Evolutionary conservation across 2,888 invertebrate species (phyloP).

Genomic region (Calameuta filiformis): DNA sequence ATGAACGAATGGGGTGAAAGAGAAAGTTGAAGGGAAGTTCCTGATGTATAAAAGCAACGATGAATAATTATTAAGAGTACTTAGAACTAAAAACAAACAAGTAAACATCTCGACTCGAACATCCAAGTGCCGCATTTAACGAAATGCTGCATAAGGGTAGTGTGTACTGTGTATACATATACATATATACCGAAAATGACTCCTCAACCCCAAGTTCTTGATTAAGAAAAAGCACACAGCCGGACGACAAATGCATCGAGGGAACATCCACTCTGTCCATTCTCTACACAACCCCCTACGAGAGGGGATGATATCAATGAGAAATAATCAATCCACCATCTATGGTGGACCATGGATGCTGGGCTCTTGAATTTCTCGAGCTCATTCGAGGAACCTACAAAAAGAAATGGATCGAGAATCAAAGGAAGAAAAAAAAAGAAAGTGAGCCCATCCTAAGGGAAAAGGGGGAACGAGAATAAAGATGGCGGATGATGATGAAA

Average conservation of each 20-base stretch:
- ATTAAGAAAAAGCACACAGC: background rate
- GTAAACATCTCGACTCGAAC: slow-evolving; percentile 53
- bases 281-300: background rate
- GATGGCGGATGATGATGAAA: background rate
- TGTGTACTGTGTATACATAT: no score
- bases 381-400: background rate
- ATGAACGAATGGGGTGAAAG: background rate
- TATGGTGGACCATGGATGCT: background rate
- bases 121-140: slow-evolving; percentile 58
- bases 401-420: background rate
- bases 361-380: background rate
- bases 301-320: background rate
- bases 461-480: background rate
- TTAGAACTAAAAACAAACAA: slow-evolving; percentile 59
- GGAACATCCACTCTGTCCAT: background rate
- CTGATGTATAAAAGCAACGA: slow-evolving; percentile 47
- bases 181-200: no score
- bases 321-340: background rate
- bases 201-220: background rate
- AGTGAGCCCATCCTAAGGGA: background rate
- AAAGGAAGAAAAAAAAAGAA: background rate
- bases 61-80: slow-evolving; percentile 61
- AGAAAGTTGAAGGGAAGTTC: background rate
- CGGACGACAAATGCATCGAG: background rate
- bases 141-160: slow-evolving; percentile 29